Conservation (phyloP, 2,797 vertebrate species). For the Nyctalus aviator region DNA sequence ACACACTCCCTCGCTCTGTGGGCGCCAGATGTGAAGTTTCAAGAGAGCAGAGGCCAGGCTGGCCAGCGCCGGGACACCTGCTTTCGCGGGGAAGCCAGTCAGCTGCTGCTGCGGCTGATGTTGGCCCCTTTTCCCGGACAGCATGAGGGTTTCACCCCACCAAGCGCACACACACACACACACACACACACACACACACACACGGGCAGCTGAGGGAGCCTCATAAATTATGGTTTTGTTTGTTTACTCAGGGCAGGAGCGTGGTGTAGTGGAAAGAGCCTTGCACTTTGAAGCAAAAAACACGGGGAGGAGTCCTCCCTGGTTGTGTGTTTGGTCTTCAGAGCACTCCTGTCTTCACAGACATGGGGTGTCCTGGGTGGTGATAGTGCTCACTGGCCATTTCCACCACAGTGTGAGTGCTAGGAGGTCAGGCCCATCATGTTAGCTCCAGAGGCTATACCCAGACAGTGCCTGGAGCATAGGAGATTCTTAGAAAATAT, state of each 20-base stretch:
- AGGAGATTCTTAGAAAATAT: constrained; percentile 51
- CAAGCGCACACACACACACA: constrained; percentile 65
- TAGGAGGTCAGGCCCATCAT: neutral
- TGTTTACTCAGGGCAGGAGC: constrained; percentile 75
- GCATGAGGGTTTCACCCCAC: constrained; percentile 73
- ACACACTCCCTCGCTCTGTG: constrained; percentile 67
- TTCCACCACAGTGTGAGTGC: neutral
- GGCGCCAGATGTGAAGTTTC: constrained; percentile 80
- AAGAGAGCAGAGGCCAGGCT: constrained; percentile 69
- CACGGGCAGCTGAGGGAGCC: constrained; percentile 78
- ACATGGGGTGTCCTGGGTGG: neutral
- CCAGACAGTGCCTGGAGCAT: constrained; percentile 24
- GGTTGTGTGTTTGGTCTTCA: constrained; percentile 11
- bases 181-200: constrained; percentile 67
- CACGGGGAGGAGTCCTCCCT: constrained; percentile 29
- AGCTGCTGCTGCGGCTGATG: constrained; percentile 80
- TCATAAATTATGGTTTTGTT: constrained; percentile 83
- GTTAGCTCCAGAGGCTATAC: neutral
- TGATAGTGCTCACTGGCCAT: neutral
- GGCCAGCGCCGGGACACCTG: constrained; percentile 77
- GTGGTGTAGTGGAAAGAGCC: constrained; percentile 73
- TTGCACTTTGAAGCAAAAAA: constrained; percentile 65
- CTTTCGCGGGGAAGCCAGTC: constrained; percentile 78
- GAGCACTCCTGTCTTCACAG: neutral
- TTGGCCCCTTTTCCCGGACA: constrained; percentile 79